Conservation (phyloP, 1,140 invertebrate genomes). For the Aphaenogaster rudis region DNA sequence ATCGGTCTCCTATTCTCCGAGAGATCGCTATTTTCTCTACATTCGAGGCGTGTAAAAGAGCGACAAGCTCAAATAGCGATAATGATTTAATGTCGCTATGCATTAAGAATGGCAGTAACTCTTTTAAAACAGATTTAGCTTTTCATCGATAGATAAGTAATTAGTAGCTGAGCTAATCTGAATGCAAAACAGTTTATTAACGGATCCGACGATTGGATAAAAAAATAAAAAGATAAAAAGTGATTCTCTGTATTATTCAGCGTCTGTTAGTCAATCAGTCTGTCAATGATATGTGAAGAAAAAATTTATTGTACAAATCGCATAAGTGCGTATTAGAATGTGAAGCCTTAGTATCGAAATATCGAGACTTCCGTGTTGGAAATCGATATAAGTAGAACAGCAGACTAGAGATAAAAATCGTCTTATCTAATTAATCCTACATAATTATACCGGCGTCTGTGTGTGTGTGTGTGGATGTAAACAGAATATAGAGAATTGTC, state of each 20-base stretch:
- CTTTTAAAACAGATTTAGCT: not conserved
- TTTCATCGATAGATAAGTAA: not conserved
- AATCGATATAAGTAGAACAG: not conserved
- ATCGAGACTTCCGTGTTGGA: conserved; percentile 64
- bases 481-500: not conserved
- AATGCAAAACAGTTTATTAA: conserved; percentile 12
- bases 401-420: not conserved
- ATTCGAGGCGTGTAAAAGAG: conserved; percentile 28
- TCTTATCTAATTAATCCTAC: conserved; percentile 13
- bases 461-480: not conserved
- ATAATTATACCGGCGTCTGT: not conserved
- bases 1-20: conserved; percentile 5
- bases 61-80: conserved; percentile 42
- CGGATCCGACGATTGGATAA: not conserved
- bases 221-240: not conserved
- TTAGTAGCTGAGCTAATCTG: not conserved
- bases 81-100: conserved; percentile 38
- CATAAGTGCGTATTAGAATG: conserved; percentile 49
- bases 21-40: conserved; percentile 8
- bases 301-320: conserved; percentile 72
- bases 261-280: not conserved
- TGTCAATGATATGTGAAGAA: not conserved
- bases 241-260: not conserved
- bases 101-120: conserved; percentile 25
- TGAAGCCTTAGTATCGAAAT: conserved; percentile 71